A percentile compares a stretch with the other conserved stretches of the same genome.
These are phyloP conservation scores for Triplophysa tibetana DNA, from an alignment of 2,113 vertebrate species.

Conservation along the genomic window DNA sequence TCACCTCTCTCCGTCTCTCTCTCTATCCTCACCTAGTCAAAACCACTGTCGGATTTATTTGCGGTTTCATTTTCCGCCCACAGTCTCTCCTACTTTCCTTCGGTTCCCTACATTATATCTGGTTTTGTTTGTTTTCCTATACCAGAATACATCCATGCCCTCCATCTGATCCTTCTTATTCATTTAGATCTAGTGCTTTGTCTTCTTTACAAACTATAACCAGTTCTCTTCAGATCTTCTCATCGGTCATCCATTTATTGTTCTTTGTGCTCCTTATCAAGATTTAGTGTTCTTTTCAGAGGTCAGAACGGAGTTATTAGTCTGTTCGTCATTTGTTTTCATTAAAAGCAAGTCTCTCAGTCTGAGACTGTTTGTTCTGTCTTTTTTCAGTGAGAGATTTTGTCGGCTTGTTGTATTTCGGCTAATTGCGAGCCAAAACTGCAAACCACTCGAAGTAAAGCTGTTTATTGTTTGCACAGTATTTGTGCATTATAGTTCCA, in stretches of 20 bases:
- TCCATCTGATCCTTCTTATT: background rate
- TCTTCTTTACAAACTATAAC: background rate
- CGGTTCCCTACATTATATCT: background rate
- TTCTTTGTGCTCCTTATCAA: background rate
- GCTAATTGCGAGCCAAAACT: constrained; percentile 16
- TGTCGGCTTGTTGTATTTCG: constrained; percentile 14
- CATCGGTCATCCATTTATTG: background rate
- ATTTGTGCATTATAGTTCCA: no score
- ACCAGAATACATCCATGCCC: background rate
- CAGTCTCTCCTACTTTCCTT: background rate
- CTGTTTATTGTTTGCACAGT: no score
- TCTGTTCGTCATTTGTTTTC: constrained; percentile 7
- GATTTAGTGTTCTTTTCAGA: background rate
- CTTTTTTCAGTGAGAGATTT: background rate
- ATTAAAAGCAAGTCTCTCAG: background rate
- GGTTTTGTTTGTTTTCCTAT: background rate
- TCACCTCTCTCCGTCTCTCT: no score
- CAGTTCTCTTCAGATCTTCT: background rate
- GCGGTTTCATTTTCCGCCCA: no score
- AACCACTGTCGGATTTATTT: background rate
- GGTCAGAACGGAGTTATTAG: background rate
- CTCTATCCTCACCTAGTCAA: background rate
- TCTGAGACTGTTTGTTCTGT: background rate
- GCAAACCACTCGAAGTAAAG: background rate
- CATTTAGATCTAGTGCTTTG: background rate